Evolutionary conservation across 2,888 invertebrate genomes (phyloP).

Genomic region (Acleris emargana): DNA sequence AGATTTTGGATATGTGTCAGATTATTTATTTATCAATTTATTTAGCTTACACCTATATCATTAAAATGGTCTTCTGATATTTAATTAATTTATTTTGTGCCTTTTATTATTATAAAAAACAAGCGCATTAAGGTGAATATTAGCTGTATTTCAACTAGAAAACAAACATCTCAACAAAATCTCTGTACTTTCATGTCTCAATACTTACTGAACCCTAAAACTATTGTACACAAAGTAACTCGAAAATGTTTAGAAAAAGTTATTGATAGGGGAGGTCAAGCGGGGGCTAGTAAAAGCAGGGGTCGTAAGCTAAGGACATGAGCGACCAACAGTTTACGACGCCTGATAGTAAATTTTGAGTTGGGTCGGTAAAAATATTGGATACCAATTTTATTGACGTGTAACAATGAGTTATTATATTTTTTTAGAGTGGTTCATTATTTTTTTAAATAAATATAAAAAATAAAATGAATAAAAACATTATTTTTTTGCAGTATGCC

Average conservation of each 20-base stretch:
- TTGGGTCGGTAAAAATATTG: conserved; percentile 22
- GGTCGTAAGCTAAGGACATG: conserved; percentile 20
- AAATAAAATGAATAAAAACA: too few species aligned
- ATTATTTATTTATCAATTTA: too few species aligned
- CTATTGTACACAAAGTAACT: background rate
- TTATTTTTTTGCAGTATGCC: too few species aligned
- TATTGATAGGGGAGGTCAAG: conserved; percentile 48
- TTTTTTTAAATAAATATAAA: too few species aligned
- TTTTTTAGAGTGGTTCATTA: too few species aligned
- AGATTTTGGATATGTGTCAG: too few species aligned
- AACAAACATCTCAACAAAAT: background rate
- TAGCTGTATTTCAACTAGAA: too few species aligned
- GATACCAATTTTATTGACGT: conserved; percentile 6
- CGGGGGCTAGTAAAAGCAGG: conserved; percentile 37
- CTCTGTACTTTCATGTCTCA: background rate
- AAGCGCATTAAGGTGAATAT: too few species aligned
- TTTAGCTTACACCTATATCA: too few species aligned
- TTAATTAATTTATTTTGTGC: too few species aligned
- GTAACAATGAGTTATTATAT: background rate
- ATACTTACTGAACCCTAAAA: background rate
- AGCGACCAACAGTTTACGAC: conserved; percentile 20
- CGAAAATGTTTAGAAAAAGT: conserved; percentile 49
- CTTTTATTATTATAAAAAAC: too few species aligned
- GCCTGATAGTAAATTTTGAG: conserved; percentile 28
- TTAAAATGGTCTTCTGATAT: too few species aligned